Conservation (phyloP, 2,797 vertebrate species). For the Alauda arvensis region DNA sequence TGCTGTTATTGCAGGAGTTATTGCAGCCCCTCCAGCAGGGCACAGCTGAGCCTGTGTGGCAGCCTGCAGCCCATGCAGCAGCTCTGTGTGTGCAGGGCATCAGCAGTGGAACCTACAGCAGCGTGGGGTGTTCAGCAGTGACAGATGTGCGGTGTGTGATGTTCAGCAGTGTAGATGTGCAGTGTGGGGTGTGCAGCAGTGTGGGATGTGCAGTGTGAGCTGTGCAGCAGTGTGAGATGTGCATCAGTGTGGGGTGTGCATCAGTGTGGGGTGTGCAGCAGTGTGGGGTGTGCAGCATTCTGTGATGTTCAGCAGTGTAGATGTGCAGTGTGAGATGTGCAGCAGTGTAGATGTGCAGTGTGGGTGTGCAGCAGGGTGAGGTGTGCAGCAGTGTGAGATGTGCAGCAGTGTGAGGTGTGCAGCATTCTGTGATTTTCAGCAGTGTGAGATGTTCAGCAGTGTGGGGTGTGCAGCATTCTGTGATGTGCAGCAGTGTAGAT, state of each 20-base stretch:
- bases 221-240: rapidly evolving
- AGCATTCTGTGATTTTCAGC: neutral
- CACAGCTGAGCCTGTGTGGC: rapidly evolving
- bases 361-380: neutral
- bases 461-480: no score
- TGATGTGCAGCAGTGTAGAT: no score
- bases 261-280: neutral
- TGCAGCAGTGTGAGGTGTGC: neutral
- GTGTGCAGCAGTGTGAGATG: neutral
- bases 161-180: rapidly evolving
- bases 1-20: no score
- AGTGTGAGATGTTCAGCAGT: neutral
- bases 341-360: no score
- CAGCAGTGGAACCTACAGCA: rapidly evolving
- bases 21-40: rapidly evolving
- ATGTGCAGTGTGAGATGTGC: neutral
- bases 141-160: neutral
- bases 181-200: rapidly evolving
- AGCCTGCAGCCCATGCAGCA: neutral
- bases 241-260: rapidly evolving
- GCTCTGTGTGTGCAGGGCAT: rapidly evolving
- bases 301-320: neutral
- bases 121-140: neutral
- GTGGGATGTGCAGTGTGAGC: neutral
- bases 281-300: neutral